Base-by-base conservation (phyloP, 37 sponge, comb jelly and placozoan species). In the Ianthella basta region DNA sequence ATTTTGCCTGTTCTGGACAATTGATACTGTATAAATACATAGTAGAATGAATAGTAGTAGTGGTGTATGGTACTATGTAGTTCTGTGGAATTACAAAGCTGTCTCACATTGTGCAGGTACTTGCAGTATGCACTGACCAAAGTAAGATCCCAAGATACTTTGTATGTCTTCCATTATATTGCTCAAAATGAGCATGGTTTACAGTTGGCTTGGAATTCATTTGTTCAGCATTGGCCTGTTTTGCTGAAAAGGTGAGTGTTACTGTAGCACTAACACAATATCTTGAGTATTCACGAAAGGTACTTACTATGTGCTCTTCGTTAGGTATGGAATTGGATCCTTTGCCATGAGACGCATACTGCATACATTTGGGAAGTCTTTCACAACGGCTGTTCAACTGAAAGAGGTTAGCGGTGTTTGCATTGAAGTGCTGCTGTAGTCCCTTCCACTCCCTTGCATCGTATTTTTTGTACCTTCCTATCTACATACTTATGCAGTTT, bases 161-260 rank as follows among this genome's bases (percentile, higher is more conserved):
- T 88, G 0, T 55, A 40, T 59, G 93, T 90, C 0, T 86, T 97
- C 5, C 38, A 61, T 10, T 70, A 84, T 33, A 82, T 97, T 21
- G 84, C 95, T 23, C 8, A 37, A 10, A 95, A 95, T 60, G 72
- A 78, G 21, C 50, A 89, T 80, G 95, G 93, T 1, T 80, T 89
- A 23, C 65, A 55, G 33, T 80, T 95, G 13, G 85, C 91, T 32
- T 97, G 97, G 97, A 89, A 88, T 82, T 94, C 92, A 55, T 60
- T 94, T 44, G 80, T 85, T 54, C 35, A 75, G 21, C 89, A 97
- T 80, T 95, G 91, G 93, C 68, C 80, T 36, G 33, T 57, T 69
- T 70, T 91, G 59, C 69, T 85, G 32, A 61, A 77, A 21, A 84
- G 53, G 86, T 91, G 85, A 16, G 84, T 24, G 12, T 86, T 44